phyloP scores from a whole-genome alignment of 2,797 vertebrate species.

The Diplodus puntazzo region DNA sequence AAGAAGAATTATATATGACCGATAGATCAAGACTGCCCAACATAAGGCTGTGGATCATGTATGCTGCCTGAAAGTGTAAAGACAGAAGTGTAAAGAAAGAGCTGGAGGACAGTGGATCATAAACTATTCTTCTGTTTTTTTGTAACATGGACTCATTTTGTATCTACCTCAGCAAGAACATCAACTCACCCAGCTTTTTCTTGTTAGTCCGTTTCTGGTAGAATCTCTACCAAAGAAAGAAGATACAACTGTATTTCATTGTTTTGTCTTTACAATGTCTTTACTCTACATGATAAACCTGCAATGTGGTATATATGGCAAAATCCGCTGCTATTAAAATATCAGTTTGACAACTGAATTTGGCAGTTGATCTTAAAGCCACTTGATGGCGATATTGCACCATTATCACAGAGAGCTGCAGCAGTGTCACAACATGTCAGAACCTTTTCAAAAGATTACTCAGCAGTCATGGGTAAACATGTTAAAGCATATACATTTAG shows the following conservation, averaged over 20 bases:
- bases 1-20: background rate
- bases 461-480: background rate
- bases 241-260: background rate
- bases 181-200: no score
- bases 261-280: background rate
- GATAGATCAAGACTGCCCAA: background rate
- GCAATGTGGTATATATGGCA: background rate
- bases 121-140: no score
- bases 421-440: background rate
- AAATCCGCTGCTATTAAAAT: no score
- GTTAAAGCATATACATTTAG: background rate
- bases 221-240: background rate
- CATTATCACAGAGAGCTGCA: background rate
- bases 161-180: no score
- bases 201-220: no score
- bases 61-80: background rate
- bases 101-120: no score
- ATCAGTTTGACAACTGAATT: background rate
- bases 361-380: background rate
- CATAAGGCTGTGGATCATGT: background rate
- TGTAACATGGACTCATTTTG: no score
- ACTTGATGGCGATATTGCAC: conserved; percentile 10
- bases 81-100: background rate
- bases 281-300: background rate
- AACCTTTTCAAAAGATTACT: background rate